Evolutionary conservation across 2,888 invertebrate genomes (phyloP).

Genomic region (Agrypnus murinus): DNA sequence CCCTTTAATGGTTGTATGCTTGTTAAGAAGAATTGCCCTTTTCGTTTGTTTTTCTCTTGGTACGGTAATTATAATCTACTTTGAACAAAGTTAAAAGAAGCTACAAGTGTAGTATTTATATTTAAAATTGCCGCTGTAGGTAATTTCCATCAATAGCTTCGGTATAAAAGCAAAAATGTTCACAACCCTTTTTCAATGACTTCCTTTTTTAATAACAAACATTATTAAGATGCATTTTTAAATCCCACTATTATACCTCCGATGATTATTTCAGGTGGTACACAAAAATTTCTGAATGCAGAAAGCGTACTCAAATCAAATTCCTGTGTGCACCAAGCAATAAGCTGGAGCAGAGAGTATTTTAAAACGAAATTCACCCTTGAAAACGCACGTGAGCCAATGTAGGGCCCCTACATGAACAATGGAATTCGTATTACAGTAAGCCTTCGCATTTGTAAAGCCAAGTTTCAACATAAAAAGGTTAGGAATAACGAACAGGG

Average conservation of each 20-base stretch:
- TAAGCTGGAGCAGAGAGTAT: slow-evolving; percentile 36
- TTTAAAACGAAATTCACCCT: slow-evolving; percentile 58
- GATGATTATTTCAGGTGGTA: slow-evolving; percentile 26
- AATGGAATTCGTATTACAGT: slow-evolving; percentile 57
- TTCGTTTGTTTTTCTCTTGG: too few species aligned
- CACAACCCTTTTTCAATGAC: too few species aligned
- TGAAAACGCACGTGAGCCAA: slow-evolving; percentile 59
- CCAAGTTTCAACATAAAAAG: slow-evolving; percentile 30
- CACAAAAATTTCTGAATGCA: slow-evolving; percentile 24
- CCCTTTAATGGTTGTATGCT: too few species aligned
- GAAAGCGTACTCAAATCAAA: slow-evolving; percentile 37
- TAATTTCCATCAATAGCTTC: too few species aligned
- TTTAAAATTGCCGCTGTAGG: too few species aligned
- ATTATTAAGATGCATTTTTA: too few species aligned
- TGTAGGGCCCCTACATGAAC: slow-evolving; percentile 55
- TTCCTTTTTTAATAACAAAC: too few species aligned
- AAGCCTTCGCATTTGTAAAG: slow-evolving; percentile 48
- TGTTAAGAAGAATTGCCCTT: too few species aligned
- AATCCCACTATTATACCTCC: not conserved
- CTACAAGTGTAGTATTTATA: too few species aligned
- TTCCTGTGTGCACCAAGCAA: slow-evolving; percentile 40
- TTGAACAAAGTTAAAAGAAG: too few species aligned
- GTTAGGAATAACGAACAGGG: slow-evolving; percentile 20
- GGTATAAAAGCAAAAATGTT: too few species aligned
- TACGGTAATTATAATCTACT: too few species aligned